Evolutionary conservation across 2,888 invertebrate species (phyloP), one percentile per base, ranked within the genome.

Genomic region (Synergus gifuensis): DNA sequence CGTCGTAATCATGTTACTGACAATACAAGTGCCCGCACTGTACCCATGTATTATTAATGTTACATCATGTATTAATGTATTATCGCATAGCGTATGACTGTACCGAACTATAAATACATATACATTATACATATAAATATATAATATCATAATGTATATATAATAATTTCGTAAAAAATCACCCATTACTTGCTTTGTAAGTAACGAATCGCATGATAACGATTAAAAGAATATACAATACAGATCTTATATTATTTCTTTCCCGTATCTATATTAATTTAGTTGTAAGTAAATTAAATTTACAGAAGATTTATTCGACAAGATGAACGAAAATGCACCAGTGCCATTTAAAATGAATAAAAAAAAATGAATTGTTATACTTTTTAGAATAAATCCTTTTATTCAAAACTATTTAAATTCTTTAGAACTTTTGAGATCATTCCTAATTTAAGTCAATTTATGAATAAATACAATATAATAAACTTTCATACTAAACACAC

Each of bases 31-130:
- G 83, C 83, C 83, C 86, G 84, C 86, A 86, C 86, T 86, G 86
- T 87, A 88, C 87, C 87, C 87, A 88, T 90, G 90, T 92, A 91
- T 91, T 91, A 91, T 90, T 90, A 91, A 90, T 89, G 87, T 91
- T 90, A 90, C 86, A 86, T 86, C 89, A 89, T 88, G 87, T 89
- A 89, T 88, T 87, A 87, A 87, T 62, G 18, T 81, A 84, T 87
- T 88, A 87, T 84, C 84, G 81, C 80, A 86, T 86, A 87, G 86
- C 84, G 85, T 84, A 85, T 87, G 84, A 85, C 81, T 86, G 84
- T 86, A 86, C 86, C 85, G 83, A 86, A 83, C 63, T 82, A 77
- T 46, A 46, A 54, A 54, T n/a, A 54, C 54, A 54, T 54, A 54
- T n/a, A 67, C 14, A 64, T 16, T 36, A 36, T 28, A 67, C 14